A percentile compares a stretch with the other conserved stretches of the same genome.
Evolutionary conservation across 1,140 invertebrate species (phyloP).

Genomic region (Cyclina sinensis): DNA sequence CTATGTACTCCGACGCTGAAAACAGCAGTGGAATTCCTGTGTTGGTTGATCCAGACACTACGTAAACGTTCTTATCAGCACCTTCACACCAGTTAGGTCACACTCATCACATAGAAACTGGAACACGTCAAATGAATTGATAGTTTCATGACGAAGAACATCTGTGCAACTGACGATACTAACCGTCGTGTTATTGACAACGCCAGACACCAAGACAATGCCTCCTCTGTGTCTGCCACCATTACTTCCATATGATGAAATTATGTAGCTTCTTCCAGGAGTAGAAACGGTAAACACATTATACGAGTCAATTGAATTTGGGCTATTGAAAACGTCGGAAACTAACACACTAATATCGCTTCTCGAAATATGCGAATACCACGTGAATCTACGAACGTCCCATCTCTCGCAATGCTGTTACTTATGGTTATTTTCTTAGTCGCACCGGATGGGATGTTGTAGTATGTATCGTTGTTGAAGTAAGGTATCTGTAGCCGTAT

Average conservation of each 20-base stretch:
- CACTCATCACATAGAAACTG: not conserved
- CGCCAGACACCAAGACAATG: not conserved
- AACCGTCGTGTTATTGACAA: not conserved
- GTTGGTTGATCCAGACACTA: not conserved
- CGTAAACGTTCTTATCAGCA: constrained; percentile 2
- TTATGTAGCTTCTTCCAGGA: not conserved
- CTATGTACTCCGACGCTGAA: not conserved
- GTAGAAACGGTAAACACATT: not conserved
- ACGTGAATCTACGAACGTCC: not conserved
- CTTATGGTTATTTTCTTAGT: not conserved
- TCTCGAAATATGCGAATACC: not conserved
- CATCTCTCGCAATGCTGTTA: not conserved
- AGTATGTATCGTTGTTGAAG: not conserved
- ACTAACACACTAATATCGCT: constrained; percentile 6
- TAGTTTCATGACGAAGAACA: not conserved
- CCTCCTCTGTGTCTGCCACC: not conserved
- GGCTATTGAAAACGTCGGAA: not conserved
- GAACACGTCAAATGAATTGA: not conserved
- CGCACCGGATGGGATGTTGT: not conserved
- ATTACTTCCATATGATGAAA: not conserved
- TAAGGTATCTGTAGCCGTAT: constrained; percentile 9
- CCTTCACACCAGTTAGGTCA: not conserved
- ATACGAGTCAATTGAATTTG: not conserved
- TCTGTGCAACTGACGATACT: not conserved
- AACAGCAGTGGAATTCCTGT: not conserved